Evolutionary conservation across 1,140 invertebrate genomes (phyloP).

Genomic region (Penaeus japonicus): DNA sequence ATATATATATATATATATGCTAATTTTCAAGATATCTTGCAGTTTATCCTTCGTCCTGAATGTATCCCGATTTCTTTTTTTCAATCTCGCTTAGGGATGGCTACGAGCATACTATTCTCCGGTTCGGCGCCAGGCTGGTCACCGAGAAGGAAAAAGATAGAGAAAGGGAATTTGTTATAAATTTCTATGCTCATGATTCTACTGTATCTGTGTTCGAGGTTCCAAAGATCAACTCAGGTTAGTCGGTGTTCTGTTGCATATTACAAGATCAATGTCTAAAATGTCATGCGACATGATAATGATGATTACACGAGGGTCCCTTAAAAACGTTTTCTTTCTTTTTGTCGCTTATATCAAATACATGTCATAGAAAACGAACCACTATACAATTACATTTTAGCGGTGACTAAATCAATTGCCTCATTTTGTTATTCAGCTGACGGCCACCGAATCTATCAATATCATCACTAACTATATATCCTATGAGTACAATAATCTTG

Average conservation of each 20-base stretch:
- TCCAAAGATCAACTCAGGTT: slow-evolving; percentile 41
- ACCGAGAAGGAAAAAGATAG: slow-evolving; percentile 28
- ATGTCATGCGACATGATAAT: background rate
- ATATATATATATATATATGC: no score
- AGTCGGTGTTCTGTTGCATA: background rate
- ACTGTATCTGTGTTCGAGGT: slow-evolving; percentile 43
- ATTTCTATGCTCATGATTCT: slow-evolving; percentile 37
- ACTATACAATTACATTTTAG: no score
- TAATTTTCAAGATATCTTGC: no score
- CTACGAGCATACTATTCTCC: slow-evolving; percentile 39
- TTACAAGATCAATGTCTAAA: background rate
- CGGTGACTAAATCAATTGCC: no score
- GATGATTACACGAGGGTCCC: background rate
- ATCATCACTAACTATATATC: no score
- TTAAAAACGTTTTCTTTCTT: no score
- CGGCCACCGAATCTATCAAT: no score
- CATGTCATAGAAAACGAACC: no score
- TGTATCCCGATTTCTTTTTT: background rate
- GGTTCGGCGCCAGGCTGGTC: slow-evolving; percentile 32
- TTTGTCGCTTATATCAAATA: no score
- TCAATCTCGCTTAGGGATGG: background rate
- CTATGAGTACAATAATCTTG: no score
- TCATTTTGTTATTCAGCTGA: no score
- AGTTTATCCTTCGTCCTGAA: no score
- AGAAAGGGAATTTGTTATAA: slow-evolving; percentile 34